Conservation (phyloP, 2,113 vertebrate genomes). For the Maccullochella peelii region DNA sequence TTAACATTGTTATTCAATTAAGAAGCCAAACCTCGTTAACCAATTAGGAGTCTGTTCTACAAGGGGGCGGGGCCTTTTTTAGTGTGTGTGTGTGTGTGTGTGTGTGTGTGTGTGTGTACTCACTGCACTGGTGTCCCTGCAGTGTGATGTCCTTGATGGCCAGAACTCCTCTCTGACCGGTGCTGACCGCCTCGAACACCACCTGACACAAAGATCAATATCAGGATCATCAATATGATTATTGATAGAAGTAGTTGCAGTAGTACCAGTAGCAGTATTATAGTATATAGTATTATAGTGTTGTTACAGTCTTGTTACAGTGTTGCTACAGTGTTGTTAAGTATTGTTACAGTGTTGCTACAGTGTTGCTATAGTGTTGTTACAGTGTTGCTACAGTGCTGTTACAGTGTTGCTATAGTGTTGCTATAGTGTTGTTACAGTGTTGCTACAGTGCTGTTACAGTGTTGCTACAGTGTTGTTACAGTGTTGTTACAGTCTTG, state of each 20-base stretch:
- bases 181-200: slow-evolving; percentile 92
- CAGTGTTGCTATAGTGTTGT: too few species aligned
- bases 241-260: too few species aligned
- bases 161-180: slow-evolving; percentile 89
- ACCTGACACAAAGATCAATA: slow-evolving; percentile 81
- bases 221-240: not conserved
- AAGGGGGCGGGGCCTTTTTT: slow-evolving; percentile 10
- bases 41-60: slow-evolving; percentile 54
- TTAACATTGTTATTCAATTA: slow-evolving; percentile 63
- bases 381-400: too few species aligned
- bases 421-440: too few species aligned
- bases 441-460: too few species aligned
- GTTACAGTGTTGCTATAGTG: too few species aligned
- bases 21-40: slow-evolving; percentile 61
- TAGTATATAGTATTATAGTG: too few species aligned
- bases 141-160: slow-evolving; percentile 95
- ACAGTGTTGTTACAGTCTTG: too few species aligned
- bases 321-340: too few species aligned
- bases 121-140: slow-evolving; percentile 96
- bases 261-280: not conserved
- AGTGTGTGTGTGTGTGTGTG: slow-evolving; percentile 46
- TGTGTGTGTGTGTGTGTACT: slow-evolving; percentile 78
- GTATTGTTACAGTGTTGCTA: too few species aligned
- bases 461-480: too few species aligned
- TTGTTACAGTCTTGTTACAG: too few species aligned